Base-by-base conservation (phyloP, 1,140 invertebrate species). In the Lasioglossum albipes region DNA sequence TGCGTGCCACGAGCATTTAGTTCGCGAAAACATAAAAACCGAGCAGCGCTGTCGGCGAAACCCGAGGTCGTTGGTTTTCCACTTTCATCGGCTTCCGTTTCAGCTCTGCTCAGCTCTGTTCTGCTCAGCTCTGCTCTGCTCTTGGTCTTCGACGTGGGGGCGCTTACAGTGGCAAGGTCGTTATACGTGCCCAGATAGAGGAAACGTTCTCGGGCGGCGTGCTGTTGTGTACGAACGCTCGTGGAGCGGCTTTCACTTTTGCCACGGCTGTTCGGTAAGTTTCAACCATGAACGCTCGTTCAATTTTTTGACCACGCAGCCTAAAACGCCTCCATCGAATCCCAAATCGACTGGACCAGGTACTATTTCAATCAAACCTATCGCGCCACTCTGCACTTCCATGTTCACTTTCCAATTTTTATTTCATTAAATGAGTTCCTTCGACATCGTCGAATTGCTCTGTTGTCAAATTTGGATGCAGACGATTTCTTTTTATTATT, bases 181-280 rank as follows among this genome's bases (percentile, higher is more conserved):
- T 61, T 66, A 71, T 81, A 71, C 67, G 82, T 78, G 62, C 42
- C 20, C 77, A 74, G 41, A 71, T 79, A 59, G 41, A 79, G 71
- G 52, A 79, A 74, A 73, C 82, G 80, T 82, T 84, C 79, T 75
- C 79, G 73, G 59, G 68, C 79, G 42, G 70, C 71, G 73, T 59
- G 42, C 62, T 75, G 57, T 68, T 73, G 45, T 62, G 57, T 68
- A 62, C 78, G 91, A 81, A 88, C 70, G 66, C 2, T 54, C 45
- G 45, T 69, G 73, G 45, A 75, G 73, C 71, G 91, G 94, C 76
- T 89, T 90, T 90, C 88, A 90, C 89, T 90, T 90, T 90, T 87
- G 83, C 85, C 82, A 82, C 78, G 68, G 42, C 42, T 42, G 68
- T 59, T 85, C 62, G 82, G 84, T 84, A 80, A 85, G 85, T 87